Base-by-base conservation (phyloP, 2,113 vertebrate species). In the Entelurus aequoreus region DNA sequence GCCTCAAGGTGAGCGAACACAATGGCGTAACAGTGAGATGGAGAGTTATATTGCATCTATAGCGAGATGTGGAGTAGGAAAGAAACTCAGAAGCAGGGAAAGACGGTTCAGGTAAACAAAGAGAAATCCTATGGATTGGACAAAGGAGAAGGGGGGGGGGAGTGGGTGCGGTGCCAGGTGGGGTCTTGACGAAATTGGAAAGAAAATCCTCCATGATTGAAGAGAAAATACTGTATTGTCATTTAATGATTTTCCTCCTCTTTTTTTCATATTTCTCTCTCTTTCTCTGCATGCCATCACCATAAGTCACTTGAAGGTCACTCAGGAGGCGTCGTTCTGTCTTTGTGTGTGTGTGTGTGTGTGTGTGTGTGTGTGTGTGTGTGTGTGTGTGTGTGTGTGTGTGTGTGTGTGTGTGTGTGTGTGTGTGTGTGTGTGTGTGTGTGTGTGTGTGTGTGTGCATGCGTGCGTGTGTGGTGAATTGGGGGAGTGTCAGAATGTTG, bases 241-340 rank as follows among this genome's bases (percentile, higher is more conserved):
- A 65, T 55, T 69, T 54, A 57, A 40, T 13, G 8, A 11, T 19
- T 42, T 6, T 66, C 10, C 42, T 1, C 11, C 9, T 54, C 19
- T 28, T 36, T 54, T 54, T 28, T 54, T 28, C 13, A 6, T 21
- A 28, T 61, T 12, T 46, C 16, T 15, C 47, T 66, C 13, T 9
- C 10, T n/a, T 42, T 65, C 69, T 57, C 48, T 57, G 60, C 36
- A 37, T 66, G 49, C 40, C 59, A 71, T 68, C 62, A 5, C 46
- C 54, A 51, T 5, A 38, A 69, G 61, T 63, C 53, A 6, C 47
- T 13, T 69, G 66, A 78, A 83, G 77, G 77, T 78, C 77, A 75
- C 61, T 66, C 8, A 35, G n/a, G 54, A 66, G 57, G 16, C 44
- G 44, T 56, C 28, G 54, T 40, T 64, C 6, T 64, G 10, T 55